Evolutionary conservation across 2,888 invertebrate genomes (phyloP), one percentile per base, ranked within the genome.

Genomic region (Dicycla oo): DNA sequence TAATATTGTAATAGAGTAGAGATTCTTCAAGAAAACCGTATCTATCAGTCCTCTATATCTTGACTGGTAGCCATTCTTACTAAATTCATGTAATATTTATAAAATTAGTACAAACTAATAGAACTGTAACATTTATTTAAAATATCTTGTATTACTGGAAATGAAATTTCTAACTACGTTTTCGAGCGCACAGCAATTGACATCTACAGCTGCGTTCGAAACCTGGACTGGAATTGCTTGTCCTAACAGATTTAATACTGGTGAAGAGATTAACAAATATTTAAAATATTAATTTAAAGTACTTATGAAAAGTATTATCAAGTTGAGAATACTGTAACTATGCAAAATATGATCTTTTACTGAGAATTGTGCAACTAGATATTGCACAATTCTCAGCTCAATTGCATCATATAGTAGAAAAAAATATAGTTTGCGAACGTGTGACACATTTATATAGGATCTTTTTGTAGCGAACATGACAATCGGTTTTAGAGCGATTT

Each of bases 401-500:
- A 57, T 69, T 51, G 38, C 61, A 49, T 62, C 49, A 51, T 13
- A 3, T 13, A 18, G 1, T 11, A 40, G 5, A 43, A 43, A 43
- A 34, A n/a, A 23, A 43, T 47, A 18, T 58, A 61, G 84, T 81
- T 82, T 89, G 61, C 40, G 84, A 88, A 87, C 87, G 81, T 65
- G 18, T 20, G 23, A 7, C 15, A 47, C 11, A 56, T n/a, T 74
- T 78, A 75, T 62, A 83, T 67, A 81, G 15, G 40, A 82, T 70
- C 70, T 83, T 65, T 70, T 73, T 66, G 71, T 66, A 63, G 57
- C 49, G 72, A 88, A 79, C 84, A 95, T 95, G 95, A 94, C 95
- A 94, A 91, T 94, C 87, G 89, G 91, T 80, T 89, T 93, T 90
- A 88, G 91, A 88, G 85, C 88, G 68, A 77, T 95, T 87, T 88